Base-by-base conservation (phyloP, 2,797 vertebrate species). In the Podarcis lilfordi region DNA sequence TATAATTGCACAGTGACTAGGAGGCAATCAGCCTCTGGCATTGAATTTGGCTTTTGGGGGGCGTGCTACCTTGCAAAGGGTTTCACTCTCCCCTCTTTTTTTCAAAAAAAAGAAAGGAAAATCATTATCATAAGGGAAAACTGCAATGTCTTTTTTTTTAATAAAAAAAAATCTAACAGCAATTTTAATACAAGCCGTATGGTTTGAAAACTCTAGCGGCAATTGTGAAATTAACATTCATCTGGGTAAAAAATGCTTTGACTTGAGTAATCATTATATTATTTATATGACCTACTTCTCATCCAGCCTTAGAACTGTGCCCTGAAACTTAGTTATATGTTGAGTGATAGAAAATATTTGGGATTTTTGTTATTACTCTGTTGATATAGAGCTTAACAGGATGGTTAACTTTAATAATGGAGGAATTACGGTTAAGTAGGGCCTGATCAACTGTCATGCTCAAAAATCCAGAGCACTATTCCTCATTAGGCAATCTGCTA, bases 1-100 rank as follows among this genome's bases (percentile, higher is more conserved):
- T 79, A 82, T 69, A 89, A 85, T 80, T n/a, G 83, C 66, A 87
- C 40, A 84, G 8, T 68, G 82, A 29, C 79, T 61, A 29, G 13
- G 81, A 90, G 87, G 11, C 3, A 79, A 75, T 84, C 82, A 72
- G 27, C 61, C n/a, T 68, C 3, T 3, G 74, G 64, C 40, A 75
- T 84, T 80, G 76, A 82, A 80, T 74, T 2, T 29, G 40, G 87
- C 23, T 92, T 69, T 79, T 7, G 45, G 74, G 81, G 61, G 21
- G 27, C n/a, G 7, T 66, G 37, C 59, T 25, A 77, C 72, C 55
- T 71, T 27, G 9, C 15, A 85, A 55, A 75, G 5, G 32, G 23
- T 37, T 43, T 35, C 55, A 5, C 6, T 1, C 6, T 40, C 27
- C 19, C n/a, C 50, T 72, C 45, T 84, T 35, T 37, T 32, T 86